Conservation (phyloP, 2,797 vertebrate species). For the Cryptoprocta ferox region DNA sequence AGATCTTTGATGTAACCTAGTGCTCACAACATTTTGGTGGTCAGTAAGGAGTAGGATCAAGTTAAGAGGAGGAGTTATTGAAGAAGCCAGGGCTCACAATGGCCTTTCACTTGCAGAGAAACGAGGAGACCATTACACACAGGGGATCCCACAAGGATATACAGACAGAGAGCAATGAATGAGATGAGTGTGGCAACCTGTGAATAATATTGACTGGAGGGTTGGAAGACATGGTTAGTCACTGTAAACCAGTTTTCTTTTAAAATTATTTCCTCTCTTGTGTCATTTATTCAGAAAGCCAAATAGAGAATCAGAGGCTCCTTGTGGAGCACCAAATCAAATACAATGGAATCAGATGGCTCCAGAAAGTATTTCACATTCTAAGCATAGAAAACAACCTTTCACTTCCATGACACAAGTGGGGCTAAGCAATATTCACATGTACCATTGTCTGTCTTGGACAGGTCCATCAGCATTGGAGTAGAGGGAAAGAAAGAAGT, state of each 20-base stretch:
- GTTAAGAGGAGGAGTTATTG: not conserved
- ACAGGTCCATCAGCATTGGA: not conserved
- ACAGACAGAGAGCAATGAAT: not conserved
- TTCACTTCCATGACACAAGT: not conserved
- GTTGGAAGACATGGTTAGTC: not conserved
- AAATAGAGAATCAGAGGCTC: not conserved
- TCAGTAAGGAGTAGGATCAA: not conserved
- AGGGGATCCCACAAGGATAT: not conserved
- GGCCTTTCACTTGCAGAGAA: not conserved
- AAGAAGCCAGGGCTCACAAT: not conserved
- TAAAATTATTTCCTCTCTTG: not conserved
- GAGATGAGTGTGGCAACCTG: not conserved
- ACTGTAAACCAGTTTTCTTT: not conserved
- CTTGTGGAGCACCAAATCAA: not conserved
- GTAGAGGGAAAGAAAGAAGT: not conserved
- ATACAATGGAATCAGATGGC: not conserved
- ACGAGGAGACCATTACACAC: not conserved
- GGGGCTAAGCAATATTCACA: not conserved
- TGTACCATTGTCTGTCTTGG: not conserved
- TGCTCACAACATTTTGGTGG: not conserved
- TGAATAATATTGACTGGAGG: not conserved
- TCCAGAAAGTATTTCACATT: not conserved
- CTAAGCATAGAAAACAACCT: not conserved
- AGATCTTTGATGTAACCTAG: not conserved
- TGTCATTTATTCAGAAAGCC: not conserved